These are phyloP conservation scores for Iselma pallidipennis DNA, from an alignment of 2,888 invertebrate species.

Conservation along the genomic window DNA sequence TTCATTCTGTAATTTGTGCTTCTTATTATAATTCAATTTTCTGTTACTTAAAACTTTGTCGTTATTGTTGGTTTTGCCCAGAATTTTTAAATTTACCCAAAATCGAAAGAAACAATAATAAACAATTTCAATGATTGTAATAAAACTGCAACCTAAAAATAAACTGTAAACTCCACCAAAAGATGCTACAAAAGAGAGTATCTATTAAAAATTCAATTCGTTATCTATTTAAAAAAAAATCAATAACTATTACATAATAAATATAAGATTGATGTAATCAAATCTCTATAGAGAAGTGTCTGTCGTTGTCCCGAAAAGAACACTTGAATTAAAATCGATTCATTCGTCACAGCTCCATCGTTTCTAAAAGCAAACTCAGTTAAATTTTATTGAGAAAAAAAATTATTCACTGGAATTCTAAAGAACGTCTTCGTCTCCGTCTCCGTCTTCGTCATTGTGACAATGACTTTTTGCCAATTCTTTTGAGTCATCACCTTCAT, in stretches of 20 bases:
- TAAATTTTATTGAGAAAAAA: too few species aligned
- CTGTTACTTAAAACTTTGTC: too few species aligned
- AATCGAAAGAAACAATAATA: constrained; percentile 49
- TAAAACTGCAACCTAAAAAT: constrained; percentile 54
- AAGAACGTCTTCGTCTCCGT: too few species aligned
- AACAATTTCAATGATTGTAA: constrained; percentile 52
- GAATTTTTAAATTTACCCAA: constrained; percentile 34
- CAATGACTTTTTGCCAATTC: too few species aligned
- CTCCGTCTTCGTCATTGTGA: too few species aligned
- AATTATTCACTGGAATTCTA: too few species aligned
- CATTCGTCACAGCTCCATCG: constrained; percentile 30
- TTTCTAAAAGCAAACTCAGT: too few species aligned
- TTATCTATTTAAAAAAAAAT: neutral
- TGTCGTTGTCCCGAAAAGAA: constrained; percentile 43
- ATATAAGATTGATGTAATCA: constrained; percentile 48
- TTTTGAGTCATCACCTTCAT: too few species aligned
- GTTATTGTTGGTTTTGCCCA: constrained; percentile 20
- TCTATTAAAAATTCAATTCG: neutral
- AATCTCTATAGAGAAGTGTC: constrained; percentile 42
- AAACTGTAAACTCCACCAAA: constrained; percentile 56
- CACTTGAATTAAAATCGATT: constrained; percentile 40
- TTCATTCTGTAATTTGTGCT: too few species aligned
- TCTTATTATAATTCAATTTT: too few species aligned
- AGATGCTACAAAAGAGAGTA: constrained; percentile 48
- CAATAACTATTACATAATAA: constrained; percentile 43